Evolutionary conservation across 2,888 invertebrate genomes (phyloP).

Genomic region (Cephus pygmeus): DNA sequence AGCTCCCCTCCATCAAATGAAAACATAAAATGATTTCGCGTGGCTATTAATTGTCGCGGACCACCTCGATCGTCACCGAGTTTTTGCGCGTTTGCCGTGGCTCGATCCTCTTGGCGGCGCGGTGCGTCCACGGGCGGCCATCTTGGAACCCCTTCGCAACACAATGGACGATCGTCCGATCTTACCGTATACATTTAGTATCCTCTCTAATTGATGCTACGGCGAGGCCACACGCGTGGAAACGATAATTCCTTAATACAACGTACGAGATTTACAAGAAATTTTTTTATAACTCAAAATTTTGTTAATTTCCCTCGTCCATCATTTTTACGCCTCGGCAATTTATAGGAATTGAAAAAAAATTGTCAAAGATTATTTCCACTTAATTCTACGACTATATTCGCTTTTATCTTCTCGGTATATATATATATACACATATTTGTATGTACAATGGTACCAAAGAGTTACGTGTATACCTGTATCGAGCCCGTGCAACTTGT

Average conservation of each 20-base stretch:
- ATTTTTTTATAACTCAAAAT: not conserved
- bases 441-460: not conserved
- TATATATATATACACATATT: not conserved
- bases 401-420: not conserved
- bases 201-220: conserved; percentile 53
- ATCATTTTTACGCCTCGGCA: not conserved
- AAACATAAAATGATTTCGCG: conserved; percentile 57
- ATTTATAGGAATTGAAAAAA: not conserved
- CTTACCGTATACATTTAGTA: conserved; percentile 42
- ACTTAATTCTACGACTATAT: not conserved
- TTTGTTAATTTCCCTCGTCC: conserved; percentile 12
- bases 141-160: conserved; percentile 48
- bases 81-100: conserved; percentile 13
- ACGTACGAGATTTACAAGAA: not conserved
- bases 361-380: not conserved
- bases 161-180: conserved; percentile 41
- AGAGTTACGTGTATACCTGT: not conserved
- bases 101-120: conserved; percentile 4
- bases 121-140: conserved; percentile 40
- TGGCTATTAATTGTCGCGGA: conserved; percentile 50
- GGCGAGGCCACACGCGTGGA: conserved; percentile 50
- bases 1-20: conserved; percentile 38
- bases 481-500: not conserved
- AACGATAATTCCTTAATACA: conserved; percentile 30
- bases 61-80: conserved; percentile 19